Evolutionary conservation across 2,113 vertebrate species (phyloP).

Genomic region (Coregonus clupeaformis): DNA sequence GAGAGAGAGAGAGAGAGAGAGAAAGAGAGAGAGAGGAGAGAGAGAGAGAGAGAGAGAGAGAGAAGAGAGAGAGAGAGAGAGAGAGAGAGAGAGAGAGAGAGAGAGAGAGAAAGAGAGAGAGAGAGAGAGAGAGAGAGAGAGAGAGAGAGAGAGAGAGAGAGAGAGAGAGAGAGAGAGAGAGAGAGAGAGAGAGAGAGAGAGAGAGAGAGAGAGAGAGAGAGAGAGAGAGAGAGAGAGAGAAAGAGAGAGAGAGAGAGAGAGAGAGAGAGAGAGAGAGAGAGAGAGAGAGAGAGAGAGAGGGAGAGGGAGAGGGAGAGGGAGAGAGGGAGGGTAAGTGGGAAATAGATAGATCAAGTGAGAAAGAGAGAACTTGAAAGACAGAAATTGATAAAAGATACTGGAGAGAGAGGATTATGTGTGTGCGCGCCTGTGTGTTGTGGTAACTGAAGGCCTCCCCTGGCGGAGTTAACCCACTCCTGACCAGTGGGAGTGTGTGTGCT

Average conservation of each 20-base stretch:
- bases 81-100: not conserved
- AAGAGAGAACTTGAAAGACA: conserved; percentile 19
- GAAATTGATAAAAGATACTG: not conserved
- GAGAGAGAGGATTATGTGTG: conserved; percentile 12
- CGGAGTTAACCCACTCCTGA: conserved; percentile 59
- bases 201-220: conserved; percentile 5
- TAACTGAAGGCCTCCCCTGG: conserved; percentile 51
- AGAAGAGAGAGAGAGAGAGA: not conserved
- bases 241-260: not conserved
- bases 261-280: conserved; percentile 5
- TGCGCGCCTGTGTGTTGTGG: conserved; percentile 21
- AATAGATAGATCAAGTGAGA: conserved; percentile 2
- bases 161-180: not conserved
- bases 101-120: conserved; percentile 17
- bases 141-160: conserved; percentile 16
- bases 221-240: not conserved
- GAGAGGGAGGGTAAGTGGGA: not conserved
- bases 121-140: conserved; percentile 48
- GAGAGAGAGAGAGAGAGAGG: conserved; percentile 46
- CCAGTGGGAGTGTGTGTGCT: conserved; percentile 40
- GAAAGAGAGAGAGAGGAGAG: not conserved
- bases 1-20: not conserved
- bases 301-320: conserved; percentile 27
- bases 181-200: conserved; percentile 16
- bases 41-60: not conserved